phyloP scores from a whole-genome alignment of 2,797 vertebrate species.

The Sebastiscus albofasciatus region DNA sequence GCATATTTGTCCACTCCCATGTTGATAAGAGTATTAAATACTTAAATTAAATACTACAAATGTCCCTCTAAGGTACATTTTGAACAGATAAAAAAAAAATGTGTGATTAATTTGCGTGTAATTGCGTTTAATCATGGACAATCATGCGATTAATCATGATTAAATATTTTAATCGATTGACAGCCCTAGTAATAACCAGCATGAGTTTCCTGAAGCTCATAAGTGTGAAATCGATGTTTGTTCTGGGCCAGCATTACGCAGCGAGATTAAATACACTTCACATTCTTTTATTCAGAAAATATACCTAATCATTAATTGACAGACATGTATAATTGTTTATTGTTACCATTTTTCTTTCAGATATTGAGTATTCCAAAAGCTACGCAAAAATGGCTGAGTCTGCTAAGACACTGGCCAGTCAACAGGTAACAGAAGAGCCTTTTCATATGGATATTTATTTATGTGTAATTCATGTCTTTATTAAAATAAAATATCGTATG shows the following conservation, averaged over 20 bases:
- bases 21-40: too few species aligned
- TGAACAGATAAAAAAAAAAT: too few species aligned
- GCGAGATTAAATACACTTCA: not conserved
- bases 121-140: too few species aligned
- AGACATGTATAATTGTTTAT: not conserved
- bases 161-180: too few species aligned
- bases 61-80: too few species aligned
- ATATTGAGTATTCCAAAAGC: constrained; percentile 93
- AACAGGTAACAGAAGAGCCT: constrained; percentile 84
- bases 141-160: too few species aligned
- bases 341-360: constrained; percentile 73
- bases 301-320: not conserved
- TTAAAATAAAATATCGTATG: not conserved
- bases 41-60: too few species aligned
- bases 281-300: not conserved
- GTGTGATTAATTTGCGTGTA: too few species aligned
- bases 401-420: constrained; percentile 87
- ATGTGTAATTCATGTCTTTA: not conserved
- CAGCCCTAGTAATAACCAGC: not conserved
- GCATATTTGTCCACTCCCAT: too few species aligned
- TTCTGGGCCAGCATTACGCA: not conserved
- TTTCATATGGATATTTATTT: not conserved
- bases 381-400: constrained; percentile 95
- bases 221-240: not conserved
- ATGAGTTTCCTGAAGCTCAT: not conserved